Evolutionary conservation across 2,888 invertebrate genomes (phyloP).

Genomic region (Sipha maydis): DNA sequence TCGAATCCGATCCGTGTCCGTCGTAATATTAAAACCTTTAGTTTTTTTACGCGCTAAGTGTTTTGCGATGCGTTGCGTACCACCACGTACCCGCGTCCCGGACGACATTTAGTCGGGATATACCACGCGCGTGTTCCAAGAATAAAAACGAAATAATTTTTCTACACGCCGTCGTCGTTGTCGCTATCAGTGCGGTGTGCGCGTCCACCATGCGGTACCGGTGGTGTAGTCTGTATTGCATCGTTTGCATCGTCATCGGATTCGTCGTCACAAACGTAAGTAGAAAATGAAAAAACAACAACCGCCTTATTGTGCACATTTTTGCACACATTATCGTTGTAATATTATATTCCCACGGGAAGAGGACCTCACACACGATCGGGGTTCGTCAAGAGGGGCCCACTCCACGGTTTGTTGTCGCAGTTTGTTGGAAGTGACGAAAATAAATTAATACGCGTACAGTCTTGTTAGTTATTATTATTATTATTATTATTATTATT

Average conservation of each 20-base stretch:
- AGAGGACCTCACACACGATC: background rate
- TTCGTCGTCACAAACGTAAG: constrained; percentile 53
- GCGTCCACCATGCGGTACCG: constrained; percentile 60
- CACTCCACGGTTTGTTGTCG: background rate
- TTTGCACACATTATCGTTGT: background rate
- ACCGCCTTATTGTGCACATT: constrained; percentile 18
- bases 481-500: background rate
- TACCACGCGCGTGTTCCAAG: constrained; percentile 31
- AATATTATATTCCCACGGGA: background rate
- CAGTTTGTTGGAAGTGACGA: background rate
- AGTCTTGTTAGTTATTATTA: background rate
- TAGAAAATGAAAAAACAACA: constrained; percentile 7
- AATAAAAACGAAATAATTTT: constrained; percentile 33
- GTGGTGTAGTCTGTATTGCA: constrained; percentile 53
- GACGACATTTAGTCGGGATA: constrained; percentile 7
- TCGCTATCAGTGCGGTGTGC: constrained; percentile 41
- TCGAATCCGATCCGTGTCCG: background rate
- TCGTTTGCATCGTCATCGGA: constrained; percentile 46
- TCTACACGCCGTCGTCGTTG: constrained; percentile 17
- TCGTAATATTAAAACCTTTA: background rate
- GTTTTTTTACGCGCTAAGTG: constrained; percentile 18
- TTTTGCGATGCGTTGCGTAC: constrained; percentile 38
- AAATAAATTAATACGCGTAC: background rate
- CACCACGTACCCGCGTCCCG: constrained; percentile 13
- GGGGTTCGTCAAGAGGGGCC: background rate